Evolutionary conservation across 1,140 invertebrate genomes (phyloP), one percentile per base, ranked within the genome.

Genomic region (Caligus rogercresseyi): DNA sequence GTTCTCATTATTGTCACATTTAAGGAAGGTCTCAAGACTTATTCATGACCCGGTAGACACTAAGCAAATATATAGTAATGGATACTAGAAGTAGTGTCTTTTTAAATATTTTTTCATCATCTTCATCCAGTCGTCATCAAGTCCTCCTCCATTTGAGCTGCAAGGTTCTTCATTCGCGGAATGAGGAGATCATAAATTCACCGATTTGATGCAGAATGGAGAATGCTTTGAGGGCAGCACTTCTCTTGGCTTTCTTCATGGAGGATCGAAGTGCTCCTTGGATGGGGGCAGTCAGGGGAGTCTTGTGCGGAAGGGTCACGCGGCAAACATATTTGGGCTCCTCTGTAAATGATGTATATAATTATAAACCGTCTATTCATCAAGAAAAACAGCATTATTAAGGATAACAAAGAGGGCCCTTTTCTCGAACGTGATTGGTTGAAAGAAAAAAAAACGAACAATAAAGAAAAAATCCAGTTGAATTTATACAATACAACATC

Each of bases 241-340:
- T n/a, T 53, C 60, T 2, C 31, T 62, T 62, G 4, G 60, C 60
- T 19, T 52, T 20, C 2, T 59, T 25, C 21, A 20, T 59, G 16
- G 25, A 20, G 19, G n/a, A 1, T 15, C 31, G 4, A 21, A 21
- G 16, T 14, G 26, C 16, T 2, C 60, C 51, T 16, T 2, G 13
- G n/a, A 62, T 18, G 16, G 60, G 60, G 15, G 14, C n/a, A 1
- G 15, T 24, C 16, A 57, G 23, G 1, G 61, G 61, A 11, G 61
- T 56, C 53, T 54, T 25, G 57, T 63, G 61, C 11, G 61, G 61
- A 51, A 63, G 16, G 16, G 15, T 18, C 11, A 54, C 15, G 4
- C 21, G 14, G 19, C 53, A 54, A 7, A 16, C 15, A 54, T 54
- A 54, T 11, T 21, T 21, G 4, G 53, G 14, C 11, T 54, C 53